phyloP scores from a whole-genome alignment of 2,113 vertebrate genomes.

The Fulmarus glacialis region DNA sequence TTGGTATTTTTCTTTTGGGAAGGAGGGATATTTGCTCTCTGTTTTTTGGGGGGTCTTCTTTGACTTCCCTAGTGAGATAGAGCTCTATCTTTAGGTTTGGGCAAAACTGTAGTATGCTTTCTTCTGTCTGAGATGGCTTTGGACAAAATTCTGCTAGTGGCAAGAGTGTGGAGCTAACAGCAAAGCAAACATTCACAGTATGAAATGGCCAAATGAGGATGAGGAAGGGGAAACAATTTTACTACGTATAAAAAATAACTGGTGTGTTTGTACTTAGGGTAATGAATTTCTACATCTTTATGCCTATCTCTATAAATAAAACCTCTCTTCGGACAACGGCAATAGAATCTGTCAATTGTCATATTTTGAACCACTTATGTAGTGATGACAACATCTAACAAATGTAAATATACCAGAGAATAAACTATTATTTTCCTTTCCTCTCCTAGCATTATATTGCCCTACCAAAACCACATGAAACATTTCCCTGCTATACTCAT shows the following conservation, averaged over 20 bases:
- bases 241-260: fast-evolving
- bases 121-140: neutral
- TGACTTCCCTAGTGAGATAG: neutral
- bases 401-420: neutral
- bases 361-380: neutral
- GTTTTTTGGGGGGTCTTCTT: neutral
- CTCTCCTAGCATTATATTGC: neutral
- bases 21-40: neutral
- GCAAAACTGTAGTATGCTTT: neutral
- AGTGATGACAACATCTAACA: neutral
- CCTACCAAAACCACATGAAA: neutral
- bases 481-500: neutral
- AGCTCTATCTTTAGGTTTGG: neutral
- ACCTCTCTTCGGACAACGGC: neutral
- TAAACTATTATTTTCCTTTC: neutral
- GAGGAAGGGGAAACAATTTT: neutral
- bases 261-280: neutral
- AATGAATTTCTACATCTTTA: neutral
- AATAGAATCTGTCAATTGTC: neutral
- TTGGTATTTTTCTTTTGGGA: neutral
- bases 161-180: neutral
- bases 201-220: neutral
- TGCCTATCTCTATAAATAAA: neutral
- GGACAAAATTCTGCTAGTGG: neutral
- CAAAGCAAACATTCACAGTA: neutral